Base-by-base conservation (phyloP, 2,888 invertebrate genomes). In the Physocephala rufipes region DNA sequence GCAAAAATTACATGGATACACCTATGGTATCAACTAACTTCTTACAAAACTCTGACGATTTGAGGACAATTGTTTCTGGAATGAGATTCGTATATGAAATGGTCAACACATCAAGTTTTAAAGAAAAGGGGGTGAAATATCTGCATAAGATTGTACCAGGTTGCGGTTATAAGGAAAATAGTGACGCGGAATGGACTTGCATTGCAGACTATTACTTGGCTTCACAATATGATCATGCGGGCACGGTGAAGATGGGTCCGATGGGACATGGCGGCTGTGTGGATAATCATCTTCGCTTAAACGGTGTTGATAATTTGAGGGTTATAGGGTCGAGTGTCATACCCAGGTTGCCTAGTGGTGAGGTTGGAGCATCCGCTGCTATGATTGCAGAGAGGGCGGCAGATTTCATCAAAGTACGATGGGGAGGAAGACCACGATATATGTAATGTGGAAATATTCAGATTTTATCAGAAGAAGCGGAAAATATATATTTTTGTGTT, bases 311-410 rank as follows among this genome's bases (percentile, higher is more conserved):
- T 21, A 89, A 89, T 15, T 85, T 93, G 1, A 87, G 93, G 51
- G 91, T 93, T 0, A 89, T 90, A 0, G 93, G 93, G 81, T 93
- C 92, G 0, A 93, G 93, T 72, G 74, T 71, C 51, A 72, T 55
- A 36, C 28, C 45, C 16, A 15, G 24, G 58, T 36, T 67, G 19
- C 43, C 90, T 0, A 91, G 89, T 65, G 94, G 92, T 0, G 94
- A 95, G 82, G 93, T 94, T 0, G 94, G 95, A 81, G 94, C 93
- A 0, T 93, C 94, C 0, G 89, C 90, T 0, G 92, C 95, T 45
- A 95, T 95, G 94, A 93, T 95, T 67, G 95, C 90, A 0, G 95
- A 95, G 82, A 94, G 93, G 79, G 93, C 90, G 0, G 89, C 93
- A 16, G 93, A 94, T 51, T 75, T 80, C n/a, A 75, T 80, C 13